Base-by-base conservation (phyloP, 2,888 invertebrate species). In the Metalampra italica region DNA sequence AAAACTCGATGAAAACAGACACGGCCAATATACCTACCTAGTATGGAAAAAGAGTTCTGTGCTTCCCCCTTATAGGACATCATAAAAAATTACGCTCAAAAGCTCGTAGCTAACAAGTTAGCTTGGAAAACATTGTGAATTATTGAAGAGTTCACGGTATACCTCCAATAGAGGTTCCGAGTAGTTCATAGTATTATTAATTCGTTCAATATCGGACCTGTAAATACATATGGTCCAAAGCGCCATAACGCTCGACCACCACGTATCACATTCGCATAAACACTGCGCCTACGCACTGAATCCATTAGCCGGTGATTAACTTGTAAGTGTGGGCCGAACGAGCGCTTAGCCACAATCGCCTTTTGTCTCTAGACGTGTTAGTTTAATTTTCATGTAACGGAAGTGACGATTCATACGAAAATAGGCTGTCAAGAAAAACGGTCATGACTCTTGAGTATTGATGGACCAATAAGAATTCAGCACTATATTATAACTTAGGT, bases 281-380 rank as follows among this genome's bases (percentile, higher is more conserved):
- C 60, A 53, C 51, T 64, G 72, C 70, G 69, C 86, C 85, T 64
- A 85, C 85, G 72, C 75, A 62, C 11, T 66, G 79, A 76, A 81
- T 82, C 71, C 64, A 70, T 71, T 71, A 68, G 55, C 54, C 54
- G 66, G 66, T 70, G 82, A 86, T 87, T 85, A 81, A 85, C 80
- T 82, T 78, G 82, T 83, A 72, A 71, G 76, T 71, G 82, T 82
- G 76, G 80, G 82, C 55, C 43, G 71, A 51, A 57, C 50, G 45
- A 58, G 64, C 56, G 56, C 43, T 50, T 48, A 60, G 68, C 64
- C 68, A 68, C 73, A 73, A 75, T 76, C 62, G 73, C 75, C 68
- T 78, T 39, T 81, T 80, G 80, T 80, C 65, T 69, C 53, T 59
- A 59, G 60, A 51, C 54, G 53, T 53, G 53, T 58, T 53, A 52